These are phyloP conservation scores for Nomada hirtipes DNA, from an alignment of 2,888 invertebrate genomes.

Conservation along the genomic window DNA sequence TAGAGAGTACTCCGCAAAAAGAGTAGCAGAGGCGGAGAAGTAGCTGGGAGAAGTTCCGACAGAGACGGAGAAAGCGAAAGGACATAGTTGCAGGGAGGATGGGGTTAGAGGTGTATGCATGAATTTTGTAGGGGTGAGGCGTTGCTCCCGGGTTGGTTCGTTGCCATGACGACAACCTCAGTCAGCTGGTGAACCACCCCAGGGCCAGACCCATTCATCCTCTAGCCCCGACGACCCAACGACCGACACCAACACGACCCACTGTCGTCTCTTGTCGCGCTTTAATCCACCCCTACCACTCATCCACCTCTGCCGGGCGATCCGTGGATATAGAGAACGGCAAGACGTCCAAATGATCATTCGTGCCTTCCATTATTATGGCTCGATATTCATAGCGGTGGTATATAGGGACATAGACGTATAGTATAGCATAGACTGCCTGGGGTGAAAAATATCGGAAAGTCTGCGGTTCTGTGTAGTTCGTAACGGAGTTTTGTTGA, in stretches of 20 bases:
- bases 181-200: slow-evolving; percentile 81
- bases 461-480: not conserved
- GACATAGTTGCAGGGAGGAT: not conserved
- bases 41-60: not conserved
- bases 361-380: slow-evolving; percentile 2
- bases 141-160: slow-evolving; percentile 81
- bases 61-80: slow-evolving; percentile 3
- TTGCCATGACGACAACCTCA: slow-evolving; percentile 81
- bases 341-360: slow-evolving; percentile 40
- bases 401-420: not conserved
- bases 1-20: slow-evolving; percentile 9
- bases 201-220: slow-evolving; percentile 80
- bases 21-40: slow-evolving; percentile 4
- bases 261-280: slow-evolving; percentile 59
- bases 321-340: slow-evolving; percentile 9
- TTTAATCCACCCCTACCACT: slow-evolving; percentile 28
- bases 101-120: slow-evolving; percentile 57
- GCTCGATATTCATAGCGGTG: slow-evolving; percentile 21
- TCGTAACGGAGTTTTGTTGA: not conserved
- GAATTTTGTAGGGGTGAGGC: slow-evolving; percentile 79
- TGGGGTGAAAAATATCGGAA: slow-evolving; percentile 5
- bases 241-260: slow-evolving; percentile 70
- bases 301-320: slow-evolving; percentile 9
- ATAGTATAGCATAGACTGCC: not conserved
- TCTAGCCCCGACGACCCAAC: slow-evolving; percentile 70